Percentiles rank a stretch among this genome's conserved stretches.
Conservation (phyloP, 2,113 vertebrate species). For the Salvelinus sp. region DNA sequence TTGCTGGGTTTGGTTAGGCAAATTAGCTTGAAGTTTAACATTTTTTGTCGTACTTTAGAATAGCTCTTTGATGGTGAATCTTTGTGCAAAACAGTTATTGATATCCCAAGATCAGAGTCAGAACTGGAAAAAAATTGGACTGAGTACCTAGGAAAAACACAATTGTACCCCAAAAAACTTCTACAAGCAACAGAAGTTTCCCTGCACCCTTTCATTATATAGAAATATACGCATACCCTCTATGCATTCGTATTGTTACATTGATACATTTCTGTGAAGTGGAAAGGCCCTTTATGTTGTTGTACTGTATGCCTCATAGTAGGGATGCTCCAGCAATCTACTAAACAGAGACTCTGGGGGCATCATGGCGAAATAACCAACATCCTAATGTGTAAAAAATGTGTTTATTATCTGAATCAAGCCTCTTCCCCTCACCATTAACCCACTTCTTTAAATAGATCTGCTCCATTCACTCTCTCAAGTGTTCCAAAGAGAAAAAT, state of each 20-base stretch:
- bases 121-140: too few species aligned
- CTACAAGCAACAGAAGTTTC: background rate
- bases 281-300: constrained; percentile 4
- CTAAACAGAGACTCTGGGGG: constrained; percentile 42
- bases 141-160: background rate
- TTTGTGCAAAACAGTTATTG: too few species aligned
- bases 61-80: too few species aligned
- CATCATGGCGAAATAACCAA: constrained; percentile 60
- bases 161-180: background rate
- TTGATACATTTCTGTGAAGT: background rate
- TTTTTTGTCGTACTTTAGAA: too few species aligned
- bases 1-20: constrained; percentile 9
- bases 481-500: constrained; percentile 69
- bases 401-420: constrained; percentile 69
- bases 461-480: constrained; percentile 69
- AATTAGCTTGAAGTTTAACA: too few species aligned
- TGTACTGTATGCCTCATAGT: constrained; percentile 10
- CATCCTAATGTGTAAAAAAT: constrained; percentile 64
- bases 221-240: too few species aligned
- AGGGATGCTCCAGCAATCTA: constrained; percentile 30
- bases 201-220: too few species aligned
- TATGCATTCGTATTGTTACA: background rate
- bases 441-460: constrained; percentile 77
- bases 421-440: constrained; percentile 69
- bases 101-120: too few species aligned